phyloP scores from a whole-genome alignment of 2,113 vertebrate genomes.

The Actinemys pallida region DNA sequence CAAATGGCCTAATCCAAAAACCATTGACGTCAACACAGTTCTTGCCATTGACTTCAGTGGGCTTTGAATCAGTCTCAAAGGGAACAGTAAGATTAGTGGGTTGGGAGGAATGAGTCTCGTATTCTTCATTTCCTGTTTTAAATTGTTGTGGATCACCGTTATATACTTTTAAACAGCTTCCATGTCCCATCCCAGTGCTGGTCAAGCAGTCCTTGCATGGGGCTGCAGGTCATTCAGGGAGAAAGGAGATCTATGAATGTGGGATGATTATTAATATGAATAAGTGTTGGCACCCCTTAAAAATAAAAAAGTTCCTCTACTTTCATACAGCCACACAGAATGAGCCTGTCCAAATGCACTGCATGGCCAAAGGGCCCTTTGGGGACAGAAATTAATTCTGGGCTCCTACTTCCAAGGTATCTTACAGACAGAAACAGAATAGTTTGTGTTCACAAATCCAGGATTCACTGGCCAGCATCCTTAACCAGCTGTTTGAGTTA shows the following conservation, averaged over 20 bases:
- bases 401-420: conserved; percentile 4
- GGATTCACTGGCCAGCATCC: neutral
- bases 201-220: neutral
- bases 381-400: conserved; percentile 5
- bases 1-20: neutral
- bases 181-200: neutral
- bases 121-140: neutral
- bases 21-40: neutral
- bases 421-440: neutral
- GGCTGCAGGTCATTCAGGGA: neutral
- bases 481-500: conserved; percentile 33
- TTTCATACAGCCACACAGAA: neutral
- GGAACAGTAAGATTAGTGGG: neutral
- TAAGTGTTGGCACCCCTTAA: accelerated
- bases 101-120: neutral
- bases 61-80: neutral
- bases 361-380: neutral
- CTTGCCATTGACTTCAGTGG: neutral
- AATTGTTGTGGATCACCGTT: neutral
- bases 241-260: neutral
- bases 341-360: accelerated
- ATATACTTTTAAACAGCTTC: neutral
- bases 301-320: neutral
- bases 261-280: neutral
- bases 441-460: neutral